Percentiles rank a stretch among this genome's conserved stretches.
Evolutionary conservation across 2,888 invertebrate genomes (phyloP).

Genomic region (Habrosyne pyritoides): DNA sequence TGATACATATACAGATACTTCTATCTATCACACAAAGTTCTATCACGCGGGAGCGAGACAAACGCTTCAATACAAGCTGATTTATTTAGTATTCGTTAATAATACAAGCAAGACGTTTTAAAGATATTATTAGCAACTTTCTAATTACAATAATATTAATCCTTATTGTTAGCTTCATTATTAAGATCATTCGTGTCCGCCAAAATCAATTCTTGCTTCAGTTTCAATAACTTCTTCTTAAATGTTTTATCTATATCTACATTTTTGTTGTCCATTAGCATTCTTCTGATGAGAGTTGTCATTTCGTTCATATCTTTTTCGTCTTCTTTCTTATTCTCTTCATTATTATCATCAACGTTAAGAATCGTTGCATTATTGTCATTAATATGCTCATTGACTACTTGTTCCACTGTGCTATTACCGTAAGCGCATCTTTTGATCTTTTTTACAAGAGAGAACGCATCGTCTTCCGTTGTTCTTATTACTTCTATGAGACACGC

Average conservation of each 20-base stretch:
- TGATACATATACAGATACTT: no score
- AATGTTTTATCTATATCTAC: slow-evolving; percentile 45
- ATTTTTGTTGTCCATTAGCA: slow-evolving; percentile 48
- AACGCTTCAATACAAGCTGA: no score
- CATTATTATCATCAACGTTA: slow-evolving; percentile 37
- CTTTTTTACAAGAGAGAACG: slow-evolving; percentile 48
- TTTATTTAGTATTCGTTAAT: no score
- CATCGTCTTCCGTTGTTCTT: slow-evolving; percentile 69
- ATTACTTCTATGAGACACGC: slow-evolving; percentile 77
- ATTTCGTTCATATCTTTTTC: slow-evolving; percentile 43
- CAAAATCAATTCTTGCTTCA: slow-evolving; percentile 45
- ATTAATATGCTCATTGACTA: slow-evolving; percentile 42
- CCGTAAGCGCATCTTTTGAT: slow-evolving; percentile 53
- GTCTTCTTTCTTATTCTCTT: slow-evolving; percentile 17
- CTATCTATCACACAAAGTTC: no score
- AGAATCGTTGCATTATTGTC: slow-evolving; percentile 70
- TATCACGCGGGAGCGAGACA: no score
- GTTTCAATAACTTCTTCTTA: slow-evolving; percentile 47
- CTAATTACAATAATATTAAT: slow-evolving; percentile 22
- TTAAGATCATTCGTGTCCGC: slow-evolving; percentile 40
- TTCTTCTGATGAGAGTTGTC: slow-evolving; percentile 54
- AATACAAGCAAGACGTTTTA: no score
- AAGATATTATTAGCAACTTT: slow-evolving; percentile 14
- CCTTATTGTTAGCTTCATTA: slow-evolving; percentile 29
- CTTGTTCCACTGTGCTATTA: slow-evolving; percentile 40